Conservation (phyloP, 2,888 invertebrate genomes). For the Eristalis arbustorum region DNA sequence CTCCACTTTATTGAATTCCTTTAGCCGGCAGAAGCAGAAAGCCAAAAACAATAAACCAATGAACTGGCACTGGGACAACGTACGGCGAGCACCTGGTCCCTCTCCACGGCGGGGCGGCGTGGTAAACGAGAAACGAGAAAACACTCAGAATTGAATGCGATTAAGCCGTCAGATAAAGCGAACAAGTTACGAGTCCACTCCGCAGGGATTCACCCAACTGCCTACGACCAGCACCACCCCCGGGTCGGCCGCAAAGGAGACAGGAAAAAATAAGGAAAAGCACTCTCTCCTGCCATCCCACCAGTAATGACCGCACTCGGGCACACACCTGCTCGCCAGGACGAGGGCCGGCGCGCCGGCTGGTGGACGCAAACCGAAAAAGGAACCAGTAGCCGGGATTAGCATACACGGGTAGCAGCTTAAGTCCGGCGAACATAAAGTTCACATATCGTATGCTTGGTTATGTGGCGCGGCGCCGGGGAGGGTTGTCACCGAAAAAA, state of each 20-base stretch:
- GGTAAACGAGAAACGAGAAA: constrained; percentile 10
- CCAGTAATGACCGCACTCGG: constrained; percentile 57
- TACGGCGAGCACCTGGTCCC: constrained; percentile 7
- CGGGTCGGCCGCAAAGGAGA: background rate
- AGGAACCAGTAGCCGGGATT: constrained; percentile 44
- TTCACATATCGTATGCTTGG: constrained; percentile 57
- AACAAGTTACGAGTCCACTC: constrained; percentile 62
- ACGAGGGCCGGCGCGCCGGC: background rate
- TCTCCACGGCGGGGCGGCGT: background rate
- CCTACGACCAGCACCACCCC: background rate
- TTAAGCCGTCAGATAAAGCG: constrained; percentile 68
- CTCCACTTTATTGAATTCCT: constrained; percentile 63
- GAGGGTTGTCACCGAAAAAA: background rate
- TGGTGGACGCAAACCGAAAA: constrained; percentile 23
- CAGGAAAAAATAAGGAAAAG: constrained; percentile 15
- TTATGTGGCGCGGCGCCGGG: background rate
- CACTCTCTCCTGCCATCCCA: constrained; percentile 33
- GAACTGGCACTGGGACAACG: constrained; percentile 35
- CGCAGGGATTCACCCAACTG: constrained; percentile 38
- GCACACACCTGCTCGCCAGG: constrained; percentile 41
- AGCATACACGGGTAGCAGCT: constrained; percentile 62
- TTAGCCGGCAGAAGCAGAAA: constrained; percentile 34
- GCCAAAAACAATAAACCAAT: constrained; percentile 49
- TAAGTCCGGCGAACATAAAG: constrained; percentile 49
- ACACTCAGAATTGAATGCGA: constrained; percentile 57